These are phyloP conservation scores for Gavia stellata DNA, from an alignment of 2,113 vertebrate species.

Conservation along the genomic window DNA sequence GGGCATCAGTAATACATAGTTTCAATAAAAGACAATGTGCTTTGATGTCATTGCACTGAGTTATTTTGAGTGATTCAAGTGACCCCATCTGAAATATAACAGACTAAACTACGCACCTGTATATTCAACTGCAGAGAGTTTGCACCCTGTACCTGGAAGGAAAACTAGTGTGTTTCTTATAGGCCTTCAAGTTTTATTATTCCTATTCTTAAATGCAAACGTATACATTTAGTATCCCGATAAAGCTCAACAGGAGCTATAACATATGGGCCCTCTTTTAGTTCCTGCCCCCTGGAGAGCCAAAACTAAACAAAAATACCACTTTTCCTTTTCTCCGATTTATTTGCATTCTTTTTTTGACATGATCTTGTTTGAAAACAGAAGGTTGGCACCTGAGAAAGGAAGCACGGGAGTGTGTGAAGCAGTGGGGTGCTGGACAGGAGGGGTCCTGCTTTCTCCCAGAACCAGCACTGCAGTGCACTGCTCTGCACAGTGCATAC, in stretches of 20 bases:
- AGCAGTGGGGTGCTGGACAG: slow-evolving; percentile 6
- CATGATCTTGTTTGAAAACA: slow-evolving; percentile 4
- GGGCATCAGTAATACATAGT: slow-evolving; percentile 15
- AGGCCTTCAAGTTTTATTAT: not conserved
- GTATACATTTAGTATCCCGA: not conserved
- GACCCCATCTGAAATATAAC: not conserved
- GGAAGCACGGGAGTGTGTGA: not conserved
- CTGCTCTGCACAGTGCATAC: not conserved
- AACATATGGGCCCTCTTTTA: slow-evolving; percentile 3
- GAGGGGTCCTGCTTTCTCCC: not conserved
- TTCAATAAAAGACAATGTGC: slow-evolving; percentile 25
- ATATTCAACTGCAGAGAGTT: not conserved
- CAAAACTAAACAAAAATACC: not conserved
- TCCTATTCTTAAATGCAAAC: not conserved
- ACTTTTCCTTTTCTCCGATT: not conserved
- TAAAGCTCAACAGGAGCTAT: not conserved
- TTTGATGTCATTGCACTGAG: slow-evolving; percentile 15
- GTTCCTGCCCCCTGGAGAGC: slow-evolving; percentile 10
- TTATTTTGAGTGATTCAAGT: not conserved
- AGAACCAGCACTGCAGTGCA: not conserved
- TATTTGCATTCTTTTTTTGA: not conserved
- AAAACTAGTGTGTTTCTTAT: not conserved
- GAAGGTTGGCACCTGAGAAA: slow-evolving; percentile 44
- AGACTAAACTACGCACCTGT: not conserved
- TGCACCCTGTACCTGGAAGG: not conserved